Evolutionary conservation across 2,113 vertebrate genomes (phyloP), one percentile per base, ranked within the genome.

Genomic region (Loxodonta africana): DNA sequence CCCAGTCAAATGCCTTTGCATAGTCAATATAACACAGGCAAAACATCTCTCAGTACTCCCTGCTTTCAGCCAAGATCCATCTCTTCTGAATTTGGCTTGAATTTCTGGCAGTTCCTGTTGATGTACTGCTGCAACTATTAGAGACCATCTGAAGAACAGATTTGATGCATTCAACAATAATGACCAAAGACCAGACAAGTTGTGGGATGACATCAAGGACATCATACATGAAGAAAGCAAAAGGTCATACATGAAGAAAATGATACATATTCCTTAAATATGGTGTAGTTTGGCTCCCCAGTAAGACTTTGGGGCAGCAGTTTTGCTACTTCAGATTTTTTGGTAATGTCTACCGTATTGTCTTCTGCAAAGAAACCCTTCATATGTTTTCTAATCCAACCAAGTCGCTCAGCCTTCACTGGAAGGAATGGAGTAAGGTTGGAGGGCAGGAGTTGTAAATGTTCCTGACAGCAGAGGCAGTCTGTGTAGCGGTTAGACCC

Each of bases 351-450:
- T 87, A 51, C 78, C 9, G n/a, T 28, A 69, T 30, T 76, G 26
- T 69, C 92, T 94, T 88, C 33, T 30, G 60, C 74, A 96, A 83
- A 37, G 25, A 30, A 33, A 67, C 23, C 37, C 76, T 51, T 91
- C 20, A 62, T 12, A 46, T 63, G 62, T 88, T 91, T 91, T 15
- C 62, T 93, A 28, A 67, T 91, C 69, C 87, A 88, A 78, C 17
- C 33, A 67, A 51, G 14, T 73, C 51, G 11, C 69, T 67, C 41
- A 71, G 83, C 57, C 23, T 86, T 90, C 81, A 37, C 23, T 37
- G 57, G 28, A 74, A 86, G 25, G 46, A 25, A 76, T 9, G 20
- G 15, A 78, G 11, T 62, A 77, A 53, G 44, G 23, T 7, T 8
- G 26, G 41, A 84, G 74, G 23, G 30, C 37, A 37, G 65, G 82